phyloP scores from a whole-genome alignment of 2,797 vertebrate genomes.

The Eremophila alpestris region DNA sequence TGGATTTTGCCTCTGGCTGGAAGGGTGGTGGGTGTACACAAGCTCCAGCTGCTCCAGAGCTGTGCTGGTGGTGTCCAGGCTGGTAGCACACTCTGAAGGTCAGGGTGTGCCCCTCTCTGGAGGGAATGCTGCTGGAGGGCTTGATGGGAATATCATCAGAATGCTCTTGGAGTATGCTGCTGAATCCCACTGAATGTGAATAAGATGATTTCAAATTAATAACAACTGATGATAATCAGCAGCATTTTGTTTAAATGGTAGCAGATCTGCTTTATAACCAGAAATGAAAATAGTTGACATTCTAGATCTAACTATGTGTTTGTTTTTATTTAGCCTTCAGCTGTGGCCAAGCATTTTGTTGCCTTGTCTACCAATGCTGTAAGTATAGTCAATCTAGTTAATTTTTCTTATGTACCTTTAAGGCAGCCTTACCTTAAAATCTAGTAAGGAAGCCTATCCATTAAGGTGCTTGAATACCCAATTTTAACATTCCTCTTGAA shows the following conservation, averaged over 20 bases:
- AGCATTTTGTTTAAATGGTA: background rate
- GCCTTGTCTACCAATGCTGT: slow-evolving; percentile 96
- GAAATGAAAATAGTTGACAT: background rate
- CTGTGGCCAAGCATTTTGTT: slow-evolving; percentile 95
- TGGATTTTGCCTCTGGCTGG: background rate
- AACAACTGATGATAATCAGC: background rate
- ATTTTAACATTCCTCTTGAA: background rate
- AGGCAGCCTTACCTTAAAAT: background rate
- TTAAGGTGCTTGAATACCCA: background rate
- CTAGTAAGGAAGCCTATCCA: background rate
- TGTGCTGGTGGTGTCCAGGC: background rate
- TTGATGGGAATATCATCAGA: background rate
- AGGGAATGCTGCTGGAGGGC: background rate
- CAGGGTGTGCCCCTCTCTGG: background rate
- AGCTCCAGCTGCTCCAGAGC: background rate
- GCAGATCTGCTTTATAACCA: background rate
- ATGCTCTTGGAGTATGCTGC: background rate
- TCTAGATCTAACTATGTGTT: background rate
- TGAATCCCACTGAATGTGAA: background rate
- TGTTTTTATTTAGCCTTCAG: slow-evolving; percentile 70
- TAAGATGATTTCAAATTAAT: background rate
- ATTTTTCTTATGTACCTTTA: background rate
- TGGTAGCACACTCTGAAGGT: background rate
- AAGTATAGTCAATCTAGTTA: slow-evolving; percentile 65
- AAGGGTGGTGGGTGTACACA: accelerated